Conservation (phyloP, 2,797 vertebrate species). For the Tokudaia muenninki region DNA sequence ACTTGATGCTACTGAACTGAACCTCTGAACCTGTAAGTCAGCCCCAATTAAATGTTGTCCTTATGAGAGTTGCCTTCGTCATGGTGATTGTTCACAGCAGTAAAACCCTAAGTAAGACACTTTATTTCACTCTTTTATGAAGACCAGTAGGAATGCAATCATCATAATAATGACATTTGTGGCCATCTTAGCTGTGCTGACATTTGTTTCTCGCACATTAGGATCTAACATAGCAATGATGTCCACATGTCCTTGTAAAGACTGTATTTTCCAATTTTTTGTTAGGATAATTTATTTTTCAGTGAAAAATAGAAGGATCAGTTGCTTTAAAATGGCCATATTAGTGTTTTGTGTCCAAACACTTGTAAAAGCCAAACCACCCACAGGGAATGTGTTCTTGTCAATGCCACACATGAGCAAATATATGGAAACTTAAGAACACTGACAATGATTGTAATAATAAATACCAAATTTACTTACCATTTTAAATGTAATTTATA, state of each 20-base stretch:
- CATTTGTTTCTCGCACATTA: background rate
- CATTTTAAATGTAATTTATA: background rate
- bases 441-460: background rate
- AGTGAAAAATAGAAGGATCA: slow-evolving; percentile 11
- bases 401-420: slow-evolving; percentile 36
- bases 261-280: background rate
- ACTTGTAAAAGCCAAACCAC: slow-evolving; percentile 81
- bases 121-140: background rate
- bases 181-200: background rate
- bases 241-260: background rate
- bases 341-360: slow-evolving; percentile 77
- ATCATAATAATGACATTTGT: background rate
- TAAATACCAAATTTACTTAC: background rate
- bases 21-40: too few relatives aligned
- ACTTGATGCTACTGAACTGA: too few relatives aligned
- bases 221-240: fast-evolving
- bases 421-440: too few relatives aligned
- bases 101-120: too few relatives aligned
- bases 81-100: too few relatives aligned
- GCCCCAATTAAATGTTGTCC: too few relatives aligned
- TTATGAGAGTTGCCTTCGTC: too few relatives aligned
- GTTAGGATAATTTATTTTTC: background rate
- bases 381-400: slow-evolving; percentile 71
- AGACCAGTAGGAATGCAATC: background rate
- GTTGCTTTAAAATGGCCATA: slow-evolving; percentile 63